Percentiles rank a stretch among this genome's conserved stretches.
These are phyloP conservation scores for Mythimna loreyi DNA, from an alignment of 2,888 invertebrate species.

Conservation along the genomic window DNA sequence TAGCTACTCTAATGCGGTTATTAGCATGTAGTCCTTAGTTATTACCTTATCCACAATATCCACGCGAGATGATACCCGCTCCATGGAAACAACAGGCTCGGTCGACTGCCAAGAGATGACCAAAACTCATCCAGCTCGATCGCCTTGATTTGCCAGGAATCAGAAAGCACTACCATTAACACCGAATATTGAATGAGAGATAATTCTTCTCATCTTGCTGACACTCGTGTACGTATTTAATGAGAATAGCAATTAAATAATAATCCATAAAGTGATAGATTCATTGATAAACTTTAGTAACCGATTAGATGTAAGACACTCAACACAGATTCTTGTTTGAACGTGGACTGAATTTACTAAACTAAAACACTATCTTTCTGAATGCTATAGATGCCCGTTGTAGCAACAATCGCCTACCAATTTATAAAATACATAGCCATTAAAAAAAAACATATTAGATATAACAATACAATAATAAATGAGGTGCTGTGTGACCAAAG, in stretches of 20 bases:
- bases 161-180: neutral
- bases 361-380: conserved; percentile 9
- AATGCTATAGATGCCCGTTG: neutral
- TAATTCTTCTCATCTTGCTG: neutral
- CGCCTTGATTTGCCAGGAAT: neutral
- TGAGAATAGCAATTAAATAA: neutral
- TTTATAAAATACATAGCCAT: neutral
- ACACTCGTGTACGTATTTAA: neutral
- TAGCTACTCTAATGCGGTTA: neutral
- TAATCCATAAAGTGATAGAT: neutral
- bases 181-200: neutral
- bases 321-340: neutral
- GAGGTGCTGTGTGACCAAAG: conserved; percentile 54
- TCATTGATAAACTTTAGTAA: neutral
- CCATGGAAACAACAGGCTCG: too few relatives aligned
- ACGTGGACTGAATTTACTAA: conserved; percentile 32
- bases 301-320: neutral
- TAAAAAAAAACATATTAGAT: neutral
- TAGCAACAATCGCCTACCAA: neutral
- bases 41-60: too few relatives aligned
- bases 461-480: conserved; percentile 26
- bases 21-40: neutral
- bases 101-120: neutral
- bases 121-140: neutral
- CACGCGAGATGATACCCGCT: neutral